A percentile compares a stretch with the other conserved stretches of the same genome.
Evolutionary conservation across 2,888 invertebrate genomes (phyloP).

Genomic region (Gryllus longicercus): DNA sequence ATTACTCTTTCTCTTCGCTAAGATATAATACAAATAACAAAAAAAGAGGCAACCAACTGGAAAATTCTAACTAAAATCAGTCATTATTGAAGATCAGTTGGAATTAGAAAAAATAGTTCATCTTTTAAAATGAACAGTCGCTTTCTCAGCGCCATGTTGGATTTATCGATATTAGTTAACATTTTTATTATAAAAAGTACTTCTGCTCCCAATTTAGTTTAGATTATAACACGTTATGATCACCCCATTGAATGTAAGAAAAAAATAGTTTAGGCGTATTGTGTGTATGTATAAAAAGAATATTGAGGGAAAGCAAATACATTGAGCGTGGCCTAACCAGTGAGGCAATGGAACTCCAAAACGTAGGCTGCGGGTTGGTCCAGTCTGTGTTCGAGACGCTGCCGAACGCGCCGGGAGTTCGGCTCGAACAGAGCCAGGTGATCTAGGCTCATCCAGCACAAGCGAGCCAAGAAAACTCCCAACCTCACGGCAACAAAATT

Average conservation of each 20-base stretch:
- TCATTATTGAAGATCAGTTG: conserved; percentile 7
- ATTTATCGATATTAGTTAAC: conserved; percentile 17
- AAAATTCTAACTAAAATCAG: conserved; percentile 17
- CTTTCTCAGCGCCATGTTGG: conserved; percentile 17
- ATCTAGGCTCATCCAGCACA: background rate
- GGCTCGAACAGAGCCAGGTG: too few relatives aligned
- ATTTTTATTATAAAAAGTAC: conserved; percentile 11
- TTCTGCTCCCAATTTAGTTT: conserved; percentile 17
- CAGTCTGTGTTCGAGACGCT: too few relatives aligned
- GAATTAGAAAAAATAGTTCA: conserved; percentile 17
- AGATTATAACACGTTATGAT: conserved; percentile 4
- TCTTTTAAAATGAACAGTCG: conserved; percentile 17
- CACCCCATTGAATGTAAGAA: conserved; percentile 1
- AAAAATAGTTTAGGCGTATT: background rate
- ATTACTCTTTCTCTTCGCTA: conserved; percentile 17
- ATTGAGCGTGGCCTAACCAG: conserved; percentile 17
- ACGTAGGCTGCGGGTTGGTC: background rate
- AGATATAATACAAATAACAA: conserved; percentile 11
- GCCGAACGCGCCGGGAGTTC: too few relatives aligned
- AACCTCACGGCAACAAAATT: background rate
- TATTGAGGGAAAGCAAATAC: background rate
- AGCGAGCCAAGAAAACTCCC: background rate
- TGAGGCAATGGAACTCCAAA: background rate
- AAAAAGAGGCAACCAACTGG: conserved; percentile 7
- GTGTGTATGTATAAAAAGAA: background rate